These are phyloP conservation scores for Drosophila austrosaltans DNA, from an alignment of 2,888 invertebrate genomes.

Conservation along the genomic window DNA sequence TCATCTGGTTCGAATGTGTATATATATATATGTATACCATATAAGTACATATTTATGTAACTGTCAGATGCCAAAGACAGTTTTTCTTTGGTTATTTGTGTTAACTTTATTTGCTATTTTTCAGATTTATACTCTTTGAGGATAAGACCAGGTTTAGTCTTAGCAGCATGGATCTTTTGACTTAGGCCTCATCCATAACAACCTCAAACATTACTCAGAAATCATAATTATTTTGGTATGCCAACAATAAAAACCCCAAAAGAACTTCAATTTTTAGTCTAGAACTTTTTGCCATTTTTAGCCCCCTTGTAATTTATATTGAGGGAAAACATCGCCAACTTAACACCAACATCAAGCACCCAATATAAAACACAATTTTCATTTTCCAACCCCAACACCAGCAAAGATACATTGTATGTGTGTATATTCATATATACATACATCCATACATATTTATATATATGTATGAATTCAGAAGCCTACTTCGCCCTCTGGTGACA, in stretches of 20 bases:
- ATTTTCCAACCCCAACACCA: neutral
- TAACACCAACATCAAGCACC: conserved; percentile 31
- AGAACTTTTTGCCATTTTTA: neutral
- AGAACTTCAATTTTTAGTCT: neutral
- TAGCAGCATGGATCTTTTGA: no score
- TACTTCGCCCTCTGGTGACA: conserved; percentile 66
- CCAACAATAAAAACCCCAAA: neutral
- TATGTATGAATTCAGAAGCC: conserved; percentile 23
- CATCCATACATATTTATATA: neutral
- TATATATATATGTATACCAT: no score
- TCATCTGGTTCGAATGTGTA: no score
- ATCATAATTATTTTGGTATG: no score
- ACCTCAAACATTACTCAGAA: no score
- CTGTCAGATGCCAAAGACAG: no score
- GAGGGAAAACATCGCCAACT: conserved; percentile 29
- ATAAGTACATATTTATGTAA: no score
- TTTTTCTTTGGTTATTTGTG: no score
- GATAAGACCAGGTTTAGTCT: no score
- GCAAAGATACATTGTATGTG: conserved; percentile 28
- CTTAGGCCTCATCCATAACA: no score
- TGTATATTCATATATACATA: neutral
- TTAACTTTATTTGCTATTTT: no score
- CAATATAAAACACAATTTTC: conserved; percentile 20
- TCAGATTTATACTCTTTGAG: no score
- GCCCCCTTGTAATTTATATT: conserved; percentile 18